A percentile compares a stretch with the other conserved stretches of the same genome.
These are phyloP conservation scores for Sarcophilus harrisii DNA, from an alignment of 2,797 vertebrate genomes.

Conservation along the genomic window DNA sequence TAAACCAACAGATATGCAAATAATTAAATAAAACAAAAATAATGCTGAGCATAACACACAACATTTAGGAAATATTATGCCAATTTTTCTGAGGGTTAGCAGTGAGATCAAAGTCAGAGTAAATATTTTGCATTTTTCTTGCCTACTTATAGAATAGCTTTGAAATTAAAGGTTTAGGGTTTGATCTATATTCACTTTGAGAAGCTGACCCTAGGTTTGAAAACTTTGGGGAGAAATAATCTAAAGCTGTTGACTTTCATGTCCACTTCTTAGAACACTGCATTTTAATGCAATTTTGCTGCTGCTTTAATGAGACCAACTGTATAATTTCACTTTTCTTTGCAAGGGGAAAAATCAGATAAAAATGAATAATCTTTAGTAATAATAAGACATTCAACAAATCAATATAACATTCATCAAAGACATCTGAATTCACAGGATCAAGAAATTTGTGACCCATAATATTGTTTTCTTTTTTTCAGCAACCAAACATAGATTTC, in stretches of 20 bases:
- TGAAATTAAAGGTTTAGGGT: slow-evolving; percentile 52
- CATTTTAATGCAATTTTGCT: slow-evolving; percentile 75
- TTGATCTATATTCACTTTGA: slow-evolving; percentile 15
- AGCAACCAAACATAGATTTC: slow-evolving; percentile 71
- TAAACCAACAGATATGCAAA: not conserved
- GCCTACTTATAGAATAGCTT: slow-evolving; percentile 54
- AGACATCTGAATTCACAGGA: slow-evolving; percentile 63
- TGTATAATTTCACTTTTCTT: slow-evolving; percentile 70
- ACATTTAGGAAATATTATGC: not conserved
- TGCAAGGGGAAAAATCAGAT: slow-evolving; percentile 56
- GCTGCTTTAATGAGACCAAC: slow-evolving; percentile 74
- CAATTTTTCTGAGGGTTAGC: slow-evolving; percentile 51
- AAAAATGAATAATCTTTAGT: slow-evolving; percentile 64
- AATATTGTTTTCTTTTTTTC: slow-evolving; percentile 64
- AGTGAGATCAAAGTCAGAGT: slow-evolving; percentile 56
- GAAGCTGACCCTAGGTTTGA: slow-evolving; percentile 46
- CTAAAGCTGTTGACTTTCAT: slow-evolving; percentile 65
- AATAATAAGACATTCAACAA: slow-evolving; percentile 65
- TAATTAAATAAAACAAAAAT: slow-evolving; percentile 37
- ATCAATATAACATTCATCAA: slow-evolving; percentile 70
- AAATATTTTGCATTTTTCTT: slow-evolving; percentile 51
- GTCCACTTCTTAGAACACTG: slow-evolving; percentile 64
- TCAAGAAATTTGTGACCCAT: slow-evolving; percentile 61
- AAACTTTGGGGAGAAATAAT: slow-evolving; percentile 53
- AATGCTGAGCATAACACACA: not conserved